Percentiles rank a stretch among this genome's conserved stretches.
Conservation (phyloP, 2,797 vertebrate genomes). For the Lagorchestes hirsutus region DNA sequence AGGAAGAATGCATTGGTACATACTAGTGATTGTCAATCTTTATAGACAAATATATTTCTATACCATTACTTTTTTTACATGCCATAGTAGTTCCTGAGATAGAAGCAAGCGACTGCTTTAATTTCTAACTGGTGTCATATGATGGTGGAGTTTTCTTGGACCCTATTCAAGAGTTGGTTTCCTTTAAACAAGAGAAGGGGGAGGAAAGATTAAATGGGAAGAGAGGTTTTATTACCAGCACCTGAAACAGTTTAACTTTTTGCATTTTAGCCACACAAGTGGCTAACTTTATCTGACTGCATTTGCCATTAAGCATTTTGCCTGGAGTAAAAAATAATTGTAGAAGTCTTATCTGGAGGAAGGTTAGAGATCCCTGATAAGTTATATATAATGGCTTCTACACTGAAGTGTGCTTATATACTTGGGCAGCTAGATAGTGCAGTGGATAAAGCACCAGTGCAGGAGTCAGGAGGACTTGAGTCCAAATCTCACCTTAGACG, state of each 20-base stretch:
- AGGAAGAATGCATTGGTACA: conserved; percentile 54
- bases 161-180: conserved; percentile 38
- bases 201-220: conserved; percentile 24
- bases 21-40: conserved; percentile 61
- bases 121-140: conserved; percentile 23
- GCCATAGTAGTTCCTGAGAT: conserved; percentile 15
- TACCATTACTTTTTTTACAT: conserved; percentile 39
- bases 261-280: conserved; percentile 33
- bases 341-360: not conserved
- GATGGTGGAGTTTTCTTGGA: conserved; percentile 53
- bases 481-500: no score
- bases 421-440: not conserved
- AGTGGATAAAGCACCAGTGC: no score
- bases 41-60: conserved; percentile 52
- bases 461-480: no score
- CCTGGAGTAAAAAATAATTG: not conserved
- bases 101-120: not conserved
- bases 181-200: conserved; percentile 32
- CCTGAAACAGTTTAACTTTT: conserved; percentile 45
- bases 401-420: not conserved
- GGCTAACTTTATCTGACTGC: conserved; percentile 35
- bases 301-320: not conserved
- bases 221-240: not conserved
- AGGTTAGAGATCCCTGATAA: not conserved
- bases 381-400: not conserved